A percentile compares a stretch with the other conserved stretches of the same genome.
Evolutionary conservation across 1,140 invertebrate genomes (phyloP).

Genomic region (Penaeus vannamei): DNA sequence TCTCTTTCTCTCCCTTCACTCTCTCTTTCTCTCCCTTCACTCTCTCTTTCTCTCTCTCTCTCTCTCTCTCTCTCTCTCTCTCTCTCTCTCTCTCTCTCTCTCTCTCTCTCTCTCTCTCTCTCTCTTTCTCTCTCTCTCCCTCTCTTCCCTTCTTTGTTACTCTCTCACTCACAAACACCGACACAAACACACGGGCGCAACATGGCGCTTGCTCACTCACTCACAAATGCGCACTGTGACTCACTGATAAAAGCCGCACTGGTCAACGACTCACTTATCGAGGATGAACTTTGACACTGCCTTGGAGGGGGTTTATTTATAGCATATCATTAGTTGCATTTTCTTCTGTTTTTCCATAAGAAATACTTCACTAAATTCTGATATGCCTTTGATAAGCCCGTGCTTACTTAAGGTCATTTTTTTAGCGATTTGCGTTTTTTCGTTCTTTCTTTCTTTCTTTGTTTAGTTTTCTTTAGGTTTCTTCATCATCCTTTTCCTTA

Average conservation of each 20-base stretch:
- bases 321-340: neutral
- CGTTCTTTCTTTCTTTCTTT: too few relatives aligned
- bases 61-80: neutral
- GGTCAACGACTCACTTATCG: too few relatives aligned
- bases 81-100: slow-evolving; percentile 33
- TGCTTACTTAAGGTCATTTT: too few relatives aligned
- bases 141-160: slow-evolving; percentile 26
- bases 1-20: neutral
- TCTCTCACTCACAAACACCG: neutral
- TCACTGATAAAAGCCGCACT: too few relatives aligned
- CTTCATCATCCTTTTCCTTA: neutral
- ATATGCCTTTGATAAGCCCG: neutral
- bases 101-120: slow-evolving; percentile 38
- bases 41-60: neutral
- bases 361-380: neutral
- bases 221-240: too few relatives aligned
- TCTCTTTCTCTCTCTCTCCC: slow-evolving; percentile 43
- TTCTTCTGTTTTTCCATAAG: neutral
- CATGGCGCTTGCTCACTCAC: too few relatives aligned
- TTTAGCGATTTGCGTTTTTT: too few relatives aligned
- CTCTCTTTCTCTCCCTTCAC: neutral
- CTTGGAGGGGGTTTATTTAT: neutral
- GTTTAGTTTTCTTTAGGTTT: neutral
- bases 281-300: too few relatives aligned
- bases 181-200: too few relatives aligned